phyloP scores from a whole-genome alignment of 2,888 invertebrate genomes.

The Cybosia mesomella region DNA sequence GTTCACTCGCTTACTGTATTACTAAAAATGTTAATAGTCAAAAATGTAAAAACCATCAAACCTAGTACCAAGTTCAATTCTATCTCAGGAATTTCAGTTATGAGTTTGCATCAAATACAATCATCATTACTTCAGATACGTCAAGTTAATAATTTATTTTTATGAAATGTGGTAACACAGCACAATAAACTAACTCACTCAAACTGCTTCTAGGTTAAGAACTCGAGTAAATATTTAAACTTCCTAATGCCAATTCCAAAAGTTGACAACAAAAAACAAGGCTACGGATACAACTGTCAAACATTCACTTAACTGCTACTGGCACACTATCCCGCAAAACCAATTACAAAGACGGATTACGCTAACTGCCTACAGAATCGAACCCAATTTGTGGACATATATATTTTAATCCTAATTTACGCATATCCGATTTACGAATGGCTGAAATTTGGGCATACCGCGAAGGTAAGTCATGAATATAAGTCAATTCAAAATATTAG shows the following conservation, averaged over 20 bases:
- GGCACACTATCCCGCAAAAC: conserved; percentile 64
- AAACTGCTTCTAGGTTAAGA: neutral
- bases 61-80: neutral
- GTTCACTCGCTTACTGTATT: no score
- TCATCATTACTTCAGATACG: no score
- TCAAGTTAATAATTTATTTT: no score
- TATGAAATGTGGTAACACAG: no score
- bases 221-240: neutral
- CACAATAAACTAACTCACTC: neutral
- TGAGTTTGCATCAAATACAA: no score
- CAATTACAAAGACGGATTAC: conserved; percentile 83
- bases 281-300: conserved; percentile 50
- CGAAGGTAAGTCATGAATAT: conserved; percentile 58
- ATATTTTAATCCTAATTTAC: conserved; percentile 81
- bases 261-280: conserved; percentile 26
- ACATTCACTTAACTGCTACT: conserved; percentile 56
- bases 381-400: conserved; percentile 76
- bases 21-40: no score
- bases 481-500: neutral
- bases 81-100: neutral
- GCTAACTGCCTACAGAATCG: conserved; percentile 71
- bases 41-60: no score
- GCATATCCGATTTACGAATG: conserved; percentile 72
- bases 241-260: neutral
- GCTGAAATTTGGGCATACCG: conserved; percentile 59